A percentile compares a stretch with the other conserved stretches of the same genome.
Conservation (phyloP, 2,113 vertebrate species). For the Ranitomeya imitator region DNA sequence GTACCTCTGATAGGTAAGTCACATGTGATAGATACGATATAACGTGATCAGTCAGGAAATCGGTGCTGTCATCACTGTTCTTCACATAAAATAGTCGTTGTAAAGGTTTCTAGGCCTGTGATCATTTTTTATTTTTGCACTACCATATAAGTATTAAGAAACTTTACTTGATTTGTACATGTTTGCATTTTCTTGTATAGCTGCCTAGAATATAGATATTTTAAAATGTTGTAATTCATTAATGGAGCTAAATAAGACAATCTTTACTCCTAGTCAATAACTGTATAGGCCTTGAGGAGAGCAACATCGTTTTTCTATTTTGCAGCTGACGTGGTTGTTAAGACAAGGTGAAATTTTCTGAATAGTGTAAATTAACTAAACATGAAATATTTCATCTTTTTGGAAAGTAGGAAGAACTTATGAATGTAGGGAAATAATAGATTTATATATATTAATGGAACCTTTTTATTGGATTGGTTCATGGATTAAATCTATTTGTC, state of each 20-base stretch:
- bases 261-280: background rate
- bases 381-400: background rate
- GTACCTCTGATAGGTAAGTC: constrained; percentile 86
- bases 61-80: background rate
- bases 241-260: constrained; percentile 12
- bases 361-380: background rate
- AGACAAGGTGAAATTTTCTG: background rate
- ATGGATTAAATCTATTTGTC: too few species aligned
- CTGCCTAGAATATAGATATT: background rate
- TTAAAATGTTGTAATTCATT: background rate
- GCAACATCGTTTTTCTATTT: background rate
- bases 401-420: background rate
- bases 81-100: background rate
- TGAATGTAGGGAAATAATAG: background rate
- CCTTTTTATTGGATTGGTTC: background rate
- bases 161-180: background rate
- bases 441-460: background rate
- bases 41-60: background rate
- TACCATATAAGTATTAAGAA: background rate
- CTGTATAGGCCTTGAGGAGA: background rate
- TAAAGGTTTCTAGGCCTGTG: background rate
- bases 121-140: background rate
- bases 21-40: background rate
- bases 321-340: background rate
- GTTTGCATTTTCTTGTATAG: background rate